Base-by-base conservation (phyloP, 2,797 vertebrate genomes). In the Danio albolineatus region DNA sequence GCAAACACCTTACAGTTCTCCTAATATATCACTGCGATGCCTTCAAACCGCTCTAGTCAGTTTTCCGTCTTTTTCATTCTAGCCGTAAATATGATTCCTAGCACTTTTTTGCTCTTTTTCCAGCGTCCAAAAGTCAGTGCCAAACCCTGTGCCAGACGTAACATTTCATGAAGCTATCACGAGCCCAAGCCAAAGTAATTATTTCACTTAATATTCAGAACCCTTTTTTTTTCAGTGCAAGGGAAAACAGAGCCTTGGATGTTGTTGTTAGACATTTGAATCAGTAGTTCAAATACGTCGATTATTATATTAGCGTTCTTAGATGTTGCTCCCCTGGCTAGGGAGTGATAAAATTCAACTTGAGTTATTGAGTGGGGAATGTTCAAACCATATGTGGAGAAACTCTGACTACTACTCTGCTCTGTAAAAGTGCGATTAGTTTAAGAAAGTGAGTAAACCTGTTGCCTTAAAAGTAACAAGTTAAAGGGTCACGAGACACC, bases 191-290 rank as follows among this genome's bases (percentile, higher is more conserved):
- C 80, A 85, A 80, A 74, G 70, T 21, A 86, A 80, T 82, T 80
- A 84, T 80, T 80, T 75, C 65, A 82, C 82, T 78, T 74, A 74
- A 78, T 80, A 60, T 56, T 76, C 69, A 41, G 36, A 80, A 82
- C 49, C 62, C 62, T 1, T 28, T 28, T 28, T 78, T 78, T 86
- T 51, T 79, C 74, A 74, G 17, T 39, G 60, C 43, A 74, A 73
- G 28, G 46, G 19, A 83, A 80, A 75, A 80, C 53, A 77, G 69
- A 84, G 75, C 46, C 54, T 79, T 85, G 79, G 72, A 76, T 62
- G 49, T 38, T 71, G 56, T 74, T 73, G 61, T 66, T n/a, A 57
- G 62, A 65, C 73, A 76, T 81, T 76, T 64, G 61, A 65, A 79
- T 83, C 65, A 74, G 59, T 75, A 74, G 72, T 75, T 67, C 59